Percentiles rank a stretch among this genome's conserved stretches.
Conservation (phyloP, 2,113 vertebrate species). For the Calidris pygmaea region DNA sequence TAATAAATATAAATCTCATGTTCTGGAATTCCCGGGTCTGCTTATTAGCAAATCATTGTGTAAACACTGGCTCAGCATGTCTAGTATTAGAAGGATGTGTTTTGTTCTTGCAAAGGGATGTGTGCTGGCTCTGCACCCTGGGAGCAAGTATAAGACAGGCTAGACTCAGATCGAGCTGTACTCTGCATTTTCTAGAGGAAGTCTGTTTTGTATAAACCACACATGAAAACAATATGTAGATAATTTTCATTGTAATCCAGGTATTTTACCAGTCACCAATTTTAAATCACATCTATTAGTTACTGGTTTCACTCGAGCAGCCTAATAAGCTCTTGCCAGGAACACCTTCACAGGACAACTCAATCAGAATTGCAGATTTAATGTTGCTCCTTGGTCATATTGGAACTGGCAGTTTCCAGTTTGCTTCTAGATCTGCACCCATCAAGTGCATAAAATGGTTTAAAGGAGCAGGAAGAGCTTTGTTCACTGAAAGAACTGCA, state of each 20-base stretch:
- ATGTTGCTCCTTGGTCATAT: background rate
- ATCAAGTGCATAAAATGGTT: background rate
- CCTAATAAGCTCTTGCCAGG: background rate
- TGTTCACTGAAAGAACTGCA: background rate
- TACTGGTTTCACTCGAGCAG: background rate
- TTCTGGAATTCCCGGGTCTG: conserved; percentile 50
- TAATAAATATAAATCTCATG: background rate
- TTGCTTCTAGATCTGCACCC: background rate
- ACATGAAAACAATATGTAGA: background rate
- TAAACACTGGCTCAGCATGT: conserved; percentile 42
- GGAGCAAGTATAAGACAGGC: background rate
- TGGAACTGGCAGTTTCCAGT: background rate
- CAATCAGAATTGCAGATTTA: background rate
- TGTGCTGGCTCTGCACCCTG: background rate
- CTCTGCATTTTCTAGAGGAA: background rate
- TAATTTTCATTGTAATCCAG: background rate
- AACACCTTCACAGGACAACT: background rate
- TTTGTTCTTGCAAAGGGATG: background rate
- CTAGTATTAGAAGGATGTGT: conserved; percentile 17
- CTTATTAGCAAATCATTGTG: conserved; percentile 37
- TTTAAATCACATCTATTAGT: background rate
- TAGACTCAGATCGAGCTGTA: background rate
- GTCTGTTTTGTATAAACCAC: background rate
- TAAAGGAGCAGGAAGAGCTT: background rate
- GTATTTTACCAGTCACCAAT: background rate